phyloP scores from a whole-genome alignment of 1,140 invertebrate species.

The Tetramorium parvispinum region DNA sequence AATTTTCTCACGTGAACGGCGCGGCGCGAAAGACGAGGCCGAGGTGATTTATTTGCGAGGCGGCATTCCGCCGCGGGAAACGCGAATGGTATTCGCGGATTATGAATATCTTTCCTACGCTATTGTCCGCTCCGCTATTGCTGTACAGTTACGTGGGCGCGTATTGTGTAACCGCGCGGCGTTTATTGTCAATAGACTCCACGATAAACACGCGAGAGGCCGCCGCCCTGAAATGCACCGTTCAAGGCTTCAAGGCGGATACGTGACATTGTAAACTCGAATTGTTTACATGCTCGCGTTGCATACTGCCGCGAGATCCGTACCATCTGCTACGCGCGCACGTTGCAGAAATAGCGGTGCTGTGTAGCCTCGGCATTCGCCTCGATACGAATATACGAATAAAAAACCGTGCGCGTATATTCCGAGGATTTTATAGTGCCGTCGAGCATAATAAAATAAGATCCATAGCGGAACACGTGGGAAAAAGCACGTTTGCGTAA shows the following conservation, averaged over 20 bases:
- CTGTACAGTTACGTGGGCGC: conserved; percentile 44
- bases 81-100: conserved; percentile 26
- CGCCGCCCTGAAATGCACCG: conserved; percentile 45
- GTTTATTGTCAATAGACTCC: conserved; percentile 43
- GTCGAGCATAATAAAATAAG: conserved; percentile 9
- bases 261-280: conserved; percentile 54
- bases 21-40: not conserved
- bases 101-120: conserved; percentile 44
- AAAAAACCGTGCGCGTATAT: conserved; percentile 27
- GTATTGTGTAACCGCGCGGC: conserved; percentile 41
- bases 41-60: conserved; percentile 4
- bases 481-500: not conserved
- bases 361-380: not conserved
- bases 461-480: not conserved
- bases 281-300: conserved; percentile 46
- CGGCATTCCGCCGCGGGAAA: not conserved
- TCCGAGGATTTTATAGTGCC: not conserved
- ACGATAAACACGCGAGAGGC: not conserved
- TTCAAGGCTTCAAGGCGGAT: conserved; percentile 1
- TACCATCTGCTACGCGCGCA: conserved; percentile 12
- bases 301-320: conserved; percentile 30
- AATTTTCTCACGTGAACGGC: conserved; percentile 11
- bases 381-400: conserved; percentile 22
- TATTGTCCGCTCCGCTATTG: conserved; percentile 30
- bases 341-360: conserved; percentile 49